Evolutionary conservation across 2,113 vertebrate species (phyloP).

Genomic region (Delphinus delphis): DNA sequence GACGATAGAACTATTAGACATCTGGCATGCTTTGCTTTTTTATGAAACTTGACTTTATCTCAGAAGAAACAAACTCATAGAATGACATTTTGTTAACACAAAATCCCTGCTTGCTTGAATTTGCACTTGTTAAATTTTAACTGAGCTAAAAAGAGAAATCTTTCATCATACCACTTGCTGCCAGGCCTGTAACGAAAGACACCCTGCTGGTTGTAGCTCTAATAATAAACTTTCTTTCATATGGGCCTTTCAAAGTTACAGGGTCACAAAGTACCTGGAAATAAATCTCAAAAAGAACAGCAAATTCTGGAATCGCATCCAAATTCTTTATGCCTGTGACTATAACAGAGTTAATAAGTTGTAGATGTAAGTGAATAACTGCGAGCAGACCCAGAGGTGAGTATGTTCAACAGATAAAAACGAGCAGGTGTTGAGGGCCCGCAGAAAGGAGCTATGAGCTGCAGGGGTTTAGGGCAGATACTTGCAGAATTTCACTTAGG

Average conservation of each 20-base stretch:
- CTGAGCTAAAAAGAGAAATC: neutral
- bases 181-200: neutral
- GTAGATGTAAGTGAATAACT: neutral
- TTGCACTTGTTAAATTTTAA: conserved; percentile 25
- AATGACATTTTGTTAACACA: neutral
- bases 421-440: neutral
- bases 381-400: neutral
- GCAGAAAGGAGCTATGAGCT: neutral
- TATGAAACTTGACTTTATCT: neutral
- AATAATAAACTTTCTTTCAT: conserved; percentile 49
- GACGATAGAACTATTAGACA: neutral
- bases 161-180: neutral
- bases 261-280: conserved; percentile 39
- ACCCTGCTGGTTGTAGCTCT: neutral
- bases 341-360: neutral
- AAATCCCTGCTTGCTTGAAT: neutral
- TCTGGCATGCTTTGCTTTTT: neutral
- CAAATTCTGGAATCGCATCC: neutral
- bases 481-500: neutral
- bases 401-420: conserved; percentile 25
- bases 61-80: neutral
- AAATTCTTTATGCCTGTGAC: neutral
- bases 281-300: conserved; percentile 45
- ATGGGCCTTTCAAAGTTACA: conserved; percentile 31
- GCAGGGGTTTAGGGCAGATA: neutral